Conservation (phyloP, 2,113 vertebrate species). For the Dicrurus megarhynchus region DNA sequence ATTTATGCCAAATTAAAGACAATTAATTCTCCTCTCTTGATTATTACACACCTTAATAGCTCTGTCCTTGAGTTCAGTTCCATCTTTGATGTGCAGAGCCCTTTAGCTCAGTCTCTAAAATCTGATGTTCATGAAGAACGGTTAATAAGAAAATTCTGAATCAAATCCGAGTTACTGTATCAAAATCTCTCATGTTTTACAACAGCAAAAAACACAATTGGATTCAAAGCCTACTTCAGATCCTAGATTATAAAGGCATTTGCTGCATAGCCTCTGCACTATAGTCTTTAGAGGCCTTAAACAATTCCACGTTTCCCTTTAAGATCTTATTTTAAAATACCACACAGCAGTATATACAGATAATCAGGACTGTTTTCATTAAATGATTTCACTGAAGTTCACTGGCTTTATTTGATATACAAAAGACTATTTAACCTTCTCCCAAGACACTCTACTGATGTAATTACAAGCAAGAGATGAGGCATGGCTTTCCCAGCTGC, state of each 20-base stretch:
- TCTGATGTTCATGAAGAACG: conserved; percentile 50
- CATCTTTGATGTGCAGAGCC: conserved; percentile 60
- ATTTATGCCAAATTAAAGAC: conserved; percentile 78
- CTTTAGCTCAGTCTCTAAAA: conserved; percentile 63
- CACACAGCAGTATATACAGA: conserved; percentile 41
- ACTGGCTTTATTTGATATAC: conserved; percentile 62
- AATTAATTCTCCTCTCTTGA: conserved; percentile 77
- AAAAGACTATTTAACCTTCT: conserved; percentile 66
- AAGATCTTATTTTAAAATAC: conserved; percentile 57
- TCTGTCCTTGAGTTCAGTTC: conserved; percentile 74
- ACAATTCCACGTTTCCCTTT: conserved; percentile 55
- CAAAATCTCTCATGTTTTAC: conserved; percentile 50
- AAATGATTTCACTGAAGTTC: conserved; percentile 57
- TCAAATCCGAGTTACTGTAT: conserved; percentile 29
- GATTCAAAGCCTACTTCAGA: conserved; percentile 52
- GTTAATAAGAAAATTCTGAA: conserved; percentile 62
- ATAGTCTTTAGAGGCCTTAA: conserved; percentile 55
- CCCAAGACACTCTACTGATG: conserved; percentile 44
- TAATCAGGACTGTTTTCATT: conserved; percentile 61
- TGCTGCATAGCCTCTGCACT: conserved; percentile 40
- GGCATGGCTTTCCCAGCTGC: not conserved
- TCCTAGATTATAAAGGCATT: conserved; percentile 53
- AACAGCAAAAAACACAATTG: conserved; percentile 38
- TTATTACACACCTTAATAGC: conserved; percentile 71
- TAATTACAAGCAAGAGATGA: conserved; percentile 56